Percentiles rank a stretch among this genome's conserved stretches.
These are phyloP conservation scores for Drosophila fulvimacula DNA, from an alignment of 2,888 invertebrate species.

Conservation along the genomic window DNA sequence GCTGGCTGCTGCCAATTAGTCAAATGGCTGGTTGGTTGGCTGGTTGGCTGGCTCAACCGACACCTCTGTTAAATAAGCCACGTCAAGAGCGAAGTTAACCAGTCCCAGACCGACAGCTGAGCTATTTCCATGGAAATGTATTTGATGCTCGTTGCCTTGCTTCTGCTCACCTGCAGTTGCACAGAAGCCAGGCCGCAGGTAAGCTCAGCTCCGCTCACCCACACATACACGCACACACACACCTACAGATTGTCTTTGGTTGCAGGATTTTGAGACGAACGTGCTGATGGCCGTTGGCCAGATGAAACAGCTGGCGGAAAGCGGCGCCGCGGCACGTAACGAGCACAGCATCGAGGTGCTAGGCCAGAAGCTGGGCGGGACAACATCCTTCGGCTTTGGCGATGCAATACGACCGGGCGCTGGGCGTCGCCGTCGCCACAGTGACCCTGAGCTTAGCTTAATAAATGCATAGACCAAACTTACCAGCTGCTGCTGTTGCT, in stretches of 20 bases:
- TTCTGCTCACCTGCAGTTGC: slow-evolving; percentile 26
- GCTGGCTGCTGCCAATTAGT: slow-evolving; percentile 39
- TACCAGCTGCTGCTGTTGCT: slow-evolving; percentile 45
- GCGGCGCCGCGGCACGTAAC: slow-evolving; percentile 64
- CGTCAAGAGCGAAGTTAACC: neutral
- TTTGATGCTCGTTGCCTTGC: slow-evolving; percentile 3
- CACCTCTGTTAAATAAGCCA: slow-evolving; percentile 39
- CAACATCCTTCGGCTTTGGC: slow-evolving; percentile 65
- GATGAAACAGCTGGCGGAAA: slow-evolving; percentile 61
- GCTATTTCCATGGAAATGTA: slow-evolving; percentile 29
- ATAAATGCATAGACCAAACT: slow-evolving; percentile 35
- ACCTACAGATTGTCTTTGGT: neutral
- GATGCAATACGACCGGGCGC: slow-evolving; percentile 50
- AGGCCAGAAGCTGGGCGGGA: slow-evolving; percentile 52
- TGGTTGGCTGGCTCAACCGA: neutral
- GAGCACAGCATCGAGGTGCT: slow-evolving; percentile 63
- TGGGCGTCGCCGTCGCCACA: slow-evolving; percentile 20
- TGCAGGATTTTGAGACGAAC: slow-evolving; percentile 59
- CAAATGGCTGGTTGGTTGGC: slow-evolving; percentile 10
- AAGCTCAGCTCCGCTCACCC: slow-evolving; percentile 8
- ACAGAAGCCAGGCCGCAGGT: slow-evolving; percentile 47
- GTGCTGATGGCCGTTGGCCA: slow-evolving; percentile 62
- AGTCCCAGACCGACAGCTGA: slow-evolving; percentile 9
- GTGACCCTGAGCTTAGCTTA: slow-evolving; percentile 3
- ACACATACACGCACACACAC: neutral